Evolutionary conservation across 2,888 invertebrate genomes (phyloP).

Genomic region (Tenthredo notha): DNA sequence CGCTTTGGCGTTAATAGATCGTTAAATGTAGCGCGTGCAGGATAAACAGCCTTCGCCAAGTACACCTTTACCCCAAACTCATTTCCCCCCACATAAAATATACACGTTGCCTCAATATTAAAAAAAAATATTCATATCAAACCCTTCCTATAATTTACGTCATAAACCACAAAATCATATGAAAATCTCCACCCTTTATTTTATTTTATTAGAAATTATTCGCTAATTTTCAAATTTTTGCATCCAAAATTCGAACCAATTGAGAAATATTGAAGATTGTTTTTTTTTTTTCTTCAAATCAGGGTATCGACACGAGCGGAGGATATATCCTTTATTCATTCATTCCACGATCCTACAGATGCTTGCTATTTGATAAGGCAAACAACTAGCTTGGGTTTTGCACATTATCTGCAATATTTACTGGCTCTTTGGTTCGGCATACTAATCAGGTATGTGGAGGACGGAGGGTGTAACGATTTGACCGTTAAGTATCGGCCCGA

Average conservation of each 20-base stretch:
- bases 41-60: slow-evolving; percentile 21
- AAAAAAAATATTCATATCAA: not conserved
- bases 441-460: slow-evolving; percentile 45
- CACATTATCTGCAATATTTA: slow-evolving; percentile 51
- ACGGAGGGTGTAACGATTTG: slow-evolving; percentile 65
- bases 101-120: not conserved
- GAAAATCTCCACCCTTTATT: too few relatives aligned
- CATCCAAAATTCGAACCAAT: not conserved
- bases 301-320: not conserved
- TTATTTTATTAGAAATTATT: too few relatives aligned
- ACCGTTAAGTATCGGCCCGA: slow-evolving; percentile 69
- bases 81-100: not conserved
- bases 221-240: too few relatives aligned
- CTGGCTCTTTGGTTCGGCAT: slow-evolving; percentile 37
- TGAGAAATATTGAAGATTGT: not conserved
- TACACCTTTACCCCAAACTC: not conserved
- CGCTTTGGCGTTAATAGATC: slow-evolving; percentile 44
- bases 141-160: not conserved
- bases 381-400: slow-evolving; percentile 28
- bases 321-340: slow-evolving; percentile 18
- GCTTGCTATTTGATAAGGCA: slow-evolving; percentile 28
- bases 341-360: slow-evolving; percentile 27
- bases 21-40: slow-evolving; percentile 13
- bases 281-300: not conserved
- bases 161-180: not conserved